These are phyloP conservation scores for Morelia viridis DNA, from an alignment of 2,797 vertebrate species.

Conservation along the genomic window DNA sequence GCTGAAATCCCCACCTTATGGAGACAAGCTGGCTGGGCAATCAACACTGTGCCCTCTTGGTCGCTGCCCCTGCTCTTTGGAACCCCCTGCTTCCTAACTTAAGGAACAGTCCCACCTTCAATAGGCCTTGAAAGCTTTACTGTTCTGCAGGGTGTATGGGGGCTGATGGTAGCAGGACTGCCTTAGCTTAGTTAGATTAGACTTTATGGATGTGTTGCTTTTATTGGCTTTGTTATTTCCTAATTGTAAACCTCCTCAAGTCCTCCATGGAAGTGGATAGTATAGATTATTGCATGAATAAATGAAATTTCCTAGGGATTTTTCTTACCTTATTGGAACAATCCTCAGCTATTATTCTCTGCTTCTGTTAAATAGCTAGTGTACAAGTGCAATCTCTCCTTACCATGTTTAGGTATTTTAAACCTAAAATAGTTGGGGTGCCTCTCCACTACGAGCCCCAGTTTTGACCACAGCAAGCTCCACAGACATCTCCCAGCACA, in stretches of 20 bases:
- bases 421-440: background rate
- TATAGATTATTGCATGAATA: background rate
- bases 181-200: background rate
- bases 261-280: background rate
- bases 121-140: background rate
- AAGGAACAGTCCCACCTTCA: background rate
- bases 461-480: background rate
- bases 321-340: background rate
- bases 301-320: background rate
- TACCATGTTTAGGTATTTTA: constrained; percentile 22
- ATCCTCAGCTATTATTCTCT: background rate
- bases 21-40: background rate
- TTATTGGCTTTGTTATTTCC: background rate
- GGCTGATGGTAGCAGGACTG: background rate
- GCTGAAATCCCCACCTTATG: background rate
- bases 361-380: constrained; percentile 18
- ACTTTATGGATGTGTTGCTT: background rate
- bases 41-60: background rate
- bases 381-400: background rate
- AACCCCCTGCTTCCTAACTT: background rate
- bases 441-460: background rate
- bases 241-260: background rate
- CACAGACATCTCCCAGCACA: background rate
- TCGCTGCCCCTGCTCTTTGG: background rate
- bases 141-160: background rate